Conservation (phyloP, 2,797 vertebrate species). For the Protosalanx chinensis region DNA sequence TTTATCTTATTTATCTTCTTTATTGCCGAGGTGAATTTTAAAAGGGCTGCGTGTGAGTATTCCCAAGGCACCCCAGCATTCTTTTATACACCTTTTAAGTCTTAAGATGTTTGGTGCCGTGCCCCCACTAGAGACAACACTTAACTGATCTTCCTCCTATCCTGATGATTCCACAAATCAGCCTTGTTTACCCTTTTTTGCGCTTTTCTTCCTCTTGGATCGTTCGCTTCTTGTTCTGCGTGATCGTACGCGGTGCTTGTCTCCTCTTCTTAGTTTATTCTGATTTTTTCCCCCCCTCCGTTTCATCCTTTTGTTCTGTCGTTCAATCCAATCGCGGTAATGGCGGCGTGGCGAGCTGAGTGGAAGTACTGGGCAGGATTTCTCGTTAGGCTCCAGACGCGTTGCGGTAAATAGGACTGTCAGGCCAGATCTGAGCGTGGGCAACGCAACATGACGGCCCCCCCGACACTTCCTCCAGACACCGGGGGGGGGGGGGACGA, state of each 20-base stretch:
- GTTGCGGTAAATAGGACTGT: slow-evolving; percentile 63
- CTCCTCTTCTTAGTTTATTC: slow-evolving; percentile 1
- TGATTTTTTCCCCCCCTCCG: not conserved
- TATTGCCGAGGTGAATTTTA: slow-evolving; percentile 71
- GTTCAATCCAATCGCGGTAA: slow-evolving; percentile 62
- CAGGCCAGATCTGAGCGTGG: slow-evolving; percentile 50
- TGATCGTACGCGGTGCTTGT: slow-evolving; percentile 40
- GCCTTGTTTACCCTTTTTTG: slow-evolving; percentile 37
- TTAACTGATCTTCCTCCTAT: slow-evolving; percentile 65
- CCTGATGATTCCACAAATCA: slow-evolving; percentile 64
- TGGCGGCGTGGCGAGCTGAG: slow-evolving; percentile 60
- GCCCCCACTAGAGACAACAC: slow-evolving; percentile 53
- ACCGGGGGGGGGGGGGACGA: not conserved
- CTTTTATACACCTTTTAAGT: slow-evolving; percentile 73
- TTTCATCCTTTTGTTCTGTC: slow-evolving; percentile 44
- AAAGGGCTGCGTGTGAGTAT: slow-evolving; percentile 69
- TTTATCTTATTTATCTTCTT: slow-evolving; percentile 74
- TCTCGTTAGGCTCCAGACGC: slow-evolving; percentile 53
- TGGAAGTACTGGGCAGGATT: slow-evolving; percentile 52
- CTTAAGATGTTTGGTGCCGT: slow-evolving; percentile 53
- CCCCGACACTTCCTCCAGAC: slow-evolving; percentile 13
- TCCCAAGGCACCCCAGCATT: slow-evolving; percentile 64
- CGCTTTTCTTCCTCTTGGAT: slow-evolving; percentile 34
- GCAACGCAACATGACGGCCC: slow-evolving; percentile 32
- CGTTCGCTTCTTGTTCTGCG: slow-evolving; percentile 33